phyloP scores from a whole-genome alignment of 1,140 invertebrate species.

The Zaprionus inermis region DNA sequence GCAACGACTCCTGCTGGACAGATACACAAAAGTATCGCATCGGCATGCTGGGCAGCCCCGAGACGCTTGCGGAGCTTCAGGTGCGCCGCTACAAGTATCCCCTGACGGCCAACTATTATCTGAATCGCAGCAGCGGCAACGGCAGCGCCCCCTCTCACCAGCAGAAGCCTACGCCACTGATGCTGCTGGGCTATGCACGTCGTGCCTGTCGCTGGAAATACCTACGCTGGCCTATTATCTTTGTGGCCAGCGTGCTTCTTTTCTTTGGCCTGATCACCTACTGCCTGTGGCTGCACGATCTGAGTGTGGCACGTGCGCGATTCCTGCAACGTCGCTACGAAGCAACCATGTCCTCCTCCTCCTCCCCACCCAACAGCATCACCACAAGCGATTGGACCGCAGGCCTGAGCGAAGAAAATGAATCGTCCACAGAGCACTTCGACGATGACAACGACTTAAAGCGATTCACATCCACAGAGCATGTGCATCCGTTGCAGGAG shows the following conservation, averaged over 20 bases:
- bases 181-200: conserved; percentile 63
- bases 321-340: conserved; percentile 71
- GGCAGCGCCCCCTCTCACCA: conserved; percentile 6
- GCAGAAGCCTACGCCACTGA: conserved; percentile 56
- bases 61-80: conserved; percentile 75
- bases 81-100: conserved; percentile 81
- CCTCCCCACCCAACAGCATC: conserved; percentile 10
- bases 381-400: conserved; percentile 32
- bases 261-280: conserved; percentile 81
- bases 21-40: conserved; percentile 74
- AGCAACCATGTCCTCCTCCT: conserved; percentile 28
- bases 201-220: conserved; percentile 77
- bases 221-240: conserved; percentile 79
- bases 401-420: conserved; percentile 43
- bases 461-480: conserved; percentile 26
- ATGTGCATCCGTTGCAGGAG: conserved; percentile 38
- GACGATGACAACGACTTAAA: neutral
- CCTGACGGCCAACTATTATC: conserved; percentile 76
- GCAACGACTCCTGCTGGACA: conserved; percentile 59
- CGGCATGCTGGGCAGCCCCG: conserved; percentile 68
- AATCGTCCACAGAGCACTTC: conserved; percentile 11
- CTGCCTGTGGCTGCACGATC: conserved; percentile 78
- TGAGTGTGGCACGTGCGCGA: conserved; percentile 70
- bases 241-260: conserved; percentile 73
- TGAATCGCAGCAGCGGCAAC: conserved; percentile 49